These are phyloP conservation scores for Mesorhabditis sp. DNA, from an alignment of 2,888 invertebrate genomes.

Conservation along the genomic window DNA sequence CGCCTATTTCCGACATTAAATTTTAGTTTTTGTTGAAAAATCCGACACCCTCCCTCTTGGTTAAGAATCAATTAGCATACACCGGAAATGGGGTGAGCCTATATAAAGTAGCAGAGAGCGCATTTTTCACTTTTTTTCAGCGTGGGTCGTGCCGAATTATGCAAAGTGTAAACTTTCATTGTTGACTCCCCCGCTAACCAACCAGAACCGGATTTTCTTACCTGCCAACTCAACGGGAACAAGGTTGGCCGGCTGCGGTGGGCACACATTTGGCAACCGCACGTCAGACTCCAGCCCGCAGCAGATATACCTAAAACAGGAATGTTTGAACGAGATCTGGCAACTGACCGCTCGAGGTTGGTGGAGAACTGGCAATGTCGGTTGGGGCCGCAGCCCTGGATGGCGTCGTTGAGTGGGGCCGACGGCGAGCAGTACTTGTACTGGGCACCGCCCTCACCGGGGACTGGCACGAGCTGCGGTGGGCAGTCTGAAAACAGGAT, in stretches of 20 bases:
- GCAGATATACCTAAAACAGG: slow-evolving; percentile 46
- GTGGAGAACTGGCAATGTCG: slow-evolving; percentile 55
- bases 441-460: slow-evolving; percentile 52
- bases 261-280: slow-evolving; percentile 55
- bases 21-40: too few species aligned
- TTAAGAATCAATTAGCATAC: too few species aligned
- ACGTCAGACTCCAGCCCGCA: slow-evolving; percentile 56
- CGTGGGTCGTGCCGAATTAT: too few species aligned
- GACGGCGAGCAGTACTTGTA: slow-evolving; percentile 56
- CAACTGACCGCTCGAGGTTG: slow-evolving; percentile 36
- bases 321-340: not conserved
- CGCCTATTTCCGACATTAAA: too few species aligned
- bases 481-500: slow-evolving; percentile 48
- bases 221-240: slow-evolving; percentile 56
- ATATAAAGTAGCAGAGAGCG: too few species aligned
- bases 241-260: slow-evolving; percentile 55
- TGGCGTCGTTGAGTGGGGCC: slow-evolving; percentile 52
- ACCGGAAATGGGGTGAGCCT: too few species aligned
- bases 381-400: slow-evolving; percentile 56
- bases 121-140: too few species aligned
- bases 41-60: too few species aligned
- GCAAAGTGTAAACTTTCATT: too few species aligned
- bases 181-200: too few species aligned
- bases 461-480: slow-evolving; percentile 56
- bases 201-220: not conserved